These are phyloP conservation scores for Cyprinodon diabolis DNA, from an alignment of 2,797 vertebrate species.

Conservation along the genomic window DNA sequence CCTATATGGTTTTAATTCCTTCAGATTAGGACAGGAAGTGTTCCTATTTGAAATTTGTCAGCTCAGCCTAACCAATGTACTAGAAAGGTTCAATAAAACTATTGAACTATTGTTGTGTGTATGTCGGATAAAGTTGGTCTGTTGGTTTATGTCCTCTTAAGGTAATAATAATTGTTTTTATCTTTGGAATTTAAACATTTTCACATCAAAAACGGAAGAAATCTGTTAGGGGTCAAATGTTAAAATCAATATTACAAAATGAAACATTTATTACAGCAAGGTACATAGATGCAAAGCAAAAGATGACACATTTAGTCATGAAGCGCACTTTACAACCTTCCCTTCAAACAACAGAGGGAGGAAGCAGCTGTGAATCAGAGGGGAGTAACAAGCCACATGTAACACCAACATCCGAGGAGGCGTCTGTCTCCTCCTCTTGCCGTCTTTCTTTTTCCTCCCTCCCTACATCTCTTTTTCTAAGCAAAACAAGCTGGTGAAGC, in stretches of 20 bases:
- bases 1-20: too few species aligned
- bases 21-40: too few species aligned
- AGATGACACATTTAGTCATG: conserved; percentile 70
- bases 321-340: conserved; percentile 52
- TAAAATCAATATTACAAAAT: not conserved
- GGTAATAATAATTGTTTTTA: not conserved
- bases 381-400: conserved; percentile 55
- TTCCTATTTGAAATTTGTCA: too few species aligned
- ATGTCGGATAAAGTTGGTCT: not conserved
- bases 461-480: conserved; percentile 21
- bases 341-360: conserved; percentile 57
- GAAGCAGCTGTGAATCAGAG: conserved; percentile 56
- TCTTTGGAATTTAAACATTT: not conserved
- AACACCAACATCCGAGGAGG: conserved; percentile 46
- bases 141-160: not conserved
- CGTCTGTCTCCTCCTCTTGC: conserved; percentile 24
- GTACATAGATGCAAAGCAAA: conserved; percentile 60
- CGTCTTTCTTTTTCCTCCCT: conserved; percentile 26
- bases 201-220: not conserved
- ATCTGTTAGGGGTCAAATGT: not conserved
- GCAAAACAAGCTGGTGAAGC: conserved; percentile 68
- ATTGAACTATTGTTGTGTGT: too few species aligned
- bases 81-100: too few species aligned
- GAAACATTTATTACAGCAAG: not conserved
- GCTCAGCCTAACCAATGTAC: too few species aligned